These are phyloP conservation scores for Diacarnus erythraeanus DNA, from an alignment of 37 sponge, comb jelly and placozoan species.

Conservation along the genomic window DNA sequence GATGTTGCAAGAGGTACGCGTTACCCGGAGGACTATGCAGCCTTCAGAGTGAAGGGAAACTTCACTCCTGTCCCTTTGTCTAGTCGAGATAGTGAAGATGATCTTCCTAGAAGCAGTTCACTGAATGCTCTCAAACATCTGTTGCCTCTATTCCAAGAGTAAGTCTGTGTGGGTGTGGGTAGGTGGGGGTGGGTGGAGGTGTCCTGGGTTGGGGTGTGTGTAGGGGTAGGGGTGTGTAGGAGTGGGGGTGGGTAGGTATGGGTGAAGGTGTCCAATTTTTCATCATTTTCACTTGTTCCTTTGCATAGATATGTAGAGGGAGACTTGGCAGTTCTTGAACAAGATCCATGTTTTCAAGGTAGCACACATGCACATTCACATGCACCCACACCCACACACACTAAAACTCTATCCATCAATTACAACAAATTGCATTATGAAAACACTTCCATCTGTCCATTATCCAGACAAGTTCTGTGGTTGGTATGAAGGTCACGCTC, in stretches of 20 bases:
- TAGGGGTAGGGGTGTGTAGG: no score
- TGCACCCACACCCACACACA: neutral
- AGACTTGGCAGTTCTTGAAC: conserved; percentile 5
- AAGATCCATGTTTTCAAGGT: conserved; percentile 10
- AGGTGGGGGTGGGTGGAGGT: no score
- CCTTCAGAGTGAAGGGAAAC: conserved; percentile 9
- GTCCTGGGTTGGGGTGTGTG: no score
- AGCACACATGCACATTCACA: neutral
- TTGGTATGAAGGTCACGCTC: neutral
- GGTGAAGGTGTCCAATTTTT: neutral
- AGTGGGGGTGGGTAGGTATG: no score
- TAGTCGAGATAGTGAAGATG: neutral
- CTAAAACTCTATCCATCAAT: neutral
- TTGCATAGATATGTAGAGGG: conserved; percentile 10
- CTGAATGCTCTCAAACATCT: conserved; percentile 6
- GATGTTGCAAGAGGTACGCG: no score
- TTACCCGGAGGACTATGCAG: no score
- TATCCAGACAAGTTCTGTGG: neutral
- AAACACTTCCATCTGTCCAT: no score
- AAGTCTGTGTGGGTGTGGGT: neutral
- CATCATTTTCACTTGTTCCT: neutral
- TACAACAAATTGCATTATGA: no score
- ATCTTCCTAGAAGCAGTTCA: no score
- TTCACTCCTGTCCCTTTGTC: conserved; percentile 48
- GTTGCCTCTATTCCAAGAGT: conserved; percentile 13